A percentile compares a stretch with the other conserved stretches of the same genome.
These are phyloP conservation scores for Gandaritis pyraliata DNA, from an alignment of 2,888 invertebrate genomes.

Conservation along the genomic window DNA sequence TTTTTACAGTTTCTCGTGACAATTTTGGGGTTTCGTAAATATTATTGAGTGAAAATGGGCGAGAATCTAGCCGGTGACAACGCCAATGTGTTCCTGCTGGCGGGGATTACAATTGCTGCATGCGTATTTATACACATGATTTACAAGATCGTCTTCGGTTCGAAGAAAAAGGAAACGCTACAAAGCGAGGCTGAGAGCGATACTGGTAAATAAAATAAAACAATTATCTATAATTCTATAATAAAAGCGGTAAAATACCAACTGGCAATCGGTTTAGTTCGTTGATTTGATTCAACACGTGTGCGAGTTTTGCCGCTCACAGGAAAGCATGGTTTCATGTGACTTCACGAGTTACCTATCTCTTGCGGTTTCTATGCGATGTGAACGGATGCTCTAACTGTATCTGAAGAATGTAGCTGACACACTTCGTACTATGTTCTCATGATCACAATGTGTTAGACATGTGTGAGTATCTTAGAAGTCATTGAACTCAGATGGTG, in stretches of 20 bases:
- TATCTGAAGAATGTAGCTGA: conserved; percentile 58
- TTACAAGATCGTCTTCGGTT: conserved; percentile 69
- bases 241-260: conserved; percentile 1
- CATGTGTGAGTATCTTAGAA: conserved; percentile 13
- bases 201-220: conserved; percentile 59
- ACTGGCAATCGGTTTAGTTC: background rate
- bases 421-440: conserved; percentile 51
- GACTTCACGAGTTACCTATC: conserved; percentile 8
- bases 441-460: conserved; percentile 24
- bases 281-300: conserved; percentile 28
- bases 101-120: conserved; percentile 61
- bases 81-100: conserved; percentile 60
- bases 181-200: conserved; percentile 69
- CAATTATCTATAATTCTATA: conserved; percentile 19
- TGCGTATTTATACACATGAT: conserved; percentile 71
- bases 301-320: conserved; percentile 34
- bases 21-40: conserved; percentile 50
- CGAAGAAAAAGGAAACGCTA: conserved; percentile 67
- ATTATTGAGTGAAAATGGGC: conserved; percentile 78
- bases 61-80: conserved; percentile 69
- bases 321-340: conserved; percentile 24
- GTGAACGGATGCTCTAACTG: conserved; percentile 56
- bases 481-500: conserved; percentile 26
- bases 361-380: conserved; percentile 46
- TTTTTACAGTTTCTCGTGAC: conserved; percentile 38